Conservation (phyloP, 2,888 invertebrate species). For the Cataglyphis altisquamis region DNA sequence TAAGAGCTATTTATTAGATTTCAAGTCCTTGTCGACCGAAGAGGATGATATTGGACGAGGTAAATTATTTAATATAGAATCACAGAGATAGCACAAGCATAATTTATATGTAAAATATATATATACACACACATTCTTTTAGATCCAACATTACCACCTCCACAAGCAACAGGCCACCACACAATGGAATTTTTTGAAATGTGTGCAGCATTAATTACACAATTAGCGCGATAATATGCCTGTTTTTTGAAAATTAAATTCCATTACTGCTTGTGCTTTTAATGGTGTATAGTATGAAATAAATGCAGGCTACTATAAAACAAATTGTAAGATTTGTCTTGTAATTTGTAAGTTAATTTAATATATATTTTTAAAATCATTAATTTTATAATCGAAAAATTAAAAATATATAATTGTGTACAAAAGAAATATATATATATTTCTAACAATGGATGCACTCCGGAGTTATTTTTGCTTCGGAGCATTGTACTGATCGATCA, state of each 20-base stretch:
- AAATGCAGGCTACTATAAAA: slow-evolving; percentile 30
- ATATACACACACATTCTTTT: slow-evolving; percentile 29
- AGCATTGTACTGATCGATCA: background rate
- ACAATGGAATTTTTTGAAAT: slow-evolving; percentile 99
- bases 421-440: background rate
- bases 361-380: slow-evolving; percentile 9
- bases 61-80: slow-evolving; percentile 48
- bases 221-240: slow-evolving; percentile 93
- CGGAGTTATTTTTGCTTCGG: background rate
- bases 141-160: slow-evolving; percentile 83
- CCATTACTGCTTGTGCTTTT: slow-evolving; percentile 22
- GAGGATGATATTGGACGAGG: slow-evolving; percentile 87
- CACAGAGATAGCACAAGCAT: slow-evolving; percentile 1
- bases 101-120: background rate
- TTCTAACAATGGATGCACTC: background rate
- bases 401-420: background rate
- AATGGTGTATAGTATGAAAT: slow-evolving; percentile 50
- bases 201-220: slow-evolving; percentile 99
- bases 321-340: background rate
- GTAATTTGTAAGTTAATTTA: background rate
- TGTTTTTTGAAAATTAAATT: slow-evolving; percentile 18
- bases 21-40: slow-evolving; percentile 96
- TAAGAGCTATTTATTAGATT: slow-evolving; percentile 98
- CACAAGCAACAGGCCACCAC: slow-evolving; percentile 91
- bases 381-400: slow-evolving; percentile 7